These are phyloP conservation scores for Trogon surrucura DNA, from an alignment of 2,113 vertebrate genomes.

Conservation along the genomic window DNA sequence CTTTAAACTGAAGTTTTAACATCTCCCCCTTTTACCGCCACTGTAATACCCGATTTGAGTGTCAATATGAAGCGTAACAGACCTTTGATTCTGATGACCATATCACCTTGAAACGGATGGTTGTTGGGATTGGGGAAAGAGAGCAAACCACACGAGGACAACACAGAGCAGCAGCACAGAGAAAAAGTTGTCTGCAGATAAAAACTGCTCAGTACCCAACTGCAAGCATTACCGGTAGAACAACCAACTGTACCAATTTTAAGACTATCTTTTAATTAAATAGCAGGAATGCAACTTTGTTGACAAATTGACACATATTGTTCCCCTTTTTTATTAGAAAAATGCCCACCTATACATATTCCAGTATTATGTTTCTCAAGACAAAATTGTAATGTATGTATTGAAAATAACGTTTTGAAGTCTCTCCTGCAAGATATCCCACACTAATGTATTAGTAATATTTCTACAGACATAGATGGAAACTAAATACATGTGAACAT, in stretches of 20 bases:
- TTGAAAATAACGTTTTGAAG: not conserved
- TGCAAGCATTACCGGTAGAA: not conserved
- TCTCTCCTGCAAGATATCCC: not conserved
- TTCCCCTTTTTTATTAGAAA: not conserved
- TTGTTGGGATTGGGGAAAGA: not conserved
- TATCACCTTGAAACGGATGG: not conserved
- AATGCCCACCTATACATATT: rapidly evolving
- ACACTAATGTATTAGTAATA: not conserved
- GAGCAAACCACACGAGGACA: not conserved
- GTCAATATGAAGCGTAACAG: not conserved
- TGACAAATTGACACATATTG: not conserved
- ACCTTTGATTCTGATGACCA: not conserved
- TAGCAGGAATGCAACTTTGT: not conserved
- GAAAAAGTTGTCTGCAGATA: not conserved
- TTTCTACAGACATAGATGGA: not conserved
- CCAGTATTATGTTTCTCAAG: not conserved
- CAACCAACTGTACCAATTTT: not conserved
- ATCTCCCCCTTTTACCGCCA: not conserved
- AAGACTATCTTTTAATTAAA: not conserved
- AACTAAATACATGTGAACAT: not conserved
- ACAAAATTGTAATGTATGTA: not conserved
- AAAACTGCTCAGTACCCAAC: not conserved
- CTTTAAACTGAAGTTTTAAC: not conserved
- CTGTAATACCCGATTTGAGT: not conserved
- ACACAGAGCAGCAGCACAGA: not conserved